A percentile compares a stretch with the other conserved stretches of the same genome.
These are phyloP conservation scores for Limosa lapponica DNA, from an alignment of 2,797 vertebrate genomes.

Conservation along the genomic window DNA sequence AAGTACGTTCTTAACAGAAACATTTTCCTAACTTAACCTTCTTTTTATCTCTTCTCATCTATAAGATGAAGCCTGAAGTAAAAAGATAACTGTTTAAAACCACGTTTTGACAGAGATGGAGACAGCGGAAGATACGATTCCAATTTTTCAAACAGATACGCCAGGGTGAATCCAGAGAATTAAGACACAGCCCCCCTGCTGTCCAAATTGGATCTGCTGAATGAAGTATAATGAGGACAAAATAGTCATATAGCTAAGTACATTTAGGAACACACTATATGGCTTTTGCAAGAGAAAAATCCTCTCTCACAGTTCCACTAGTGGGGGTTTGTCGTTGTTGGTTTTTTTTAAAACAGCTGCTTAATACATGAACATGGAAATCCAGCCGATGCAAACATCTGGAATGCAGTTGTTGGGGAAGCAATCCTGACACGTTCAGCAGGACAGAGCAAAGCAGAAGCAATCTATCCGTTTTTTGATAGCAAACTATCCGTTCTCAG, in stretches of 20 bases:
- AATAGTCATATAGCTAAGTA: neutral
- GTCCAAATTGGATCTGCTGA: neutral
- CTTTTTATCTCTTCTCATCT: neutral
- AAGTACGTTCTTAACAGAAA: neutral
- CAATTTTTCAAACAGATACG: neutral
- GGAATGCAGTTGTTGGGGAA: neutral
- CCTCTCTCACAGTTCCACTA: neutral
- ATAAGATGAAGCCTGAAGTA: neutral
- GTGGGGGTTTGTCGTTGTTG: accelerated
- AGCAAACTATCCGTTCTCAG: neutral
- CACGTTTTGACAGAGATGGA: neutral
- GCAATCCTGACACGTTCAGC: neutral
- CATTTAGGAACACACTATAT: neutral
- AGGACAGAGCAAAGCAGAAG: neutral
- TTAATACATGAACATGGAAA: neutral
- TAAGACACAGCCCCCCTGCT: neutral
- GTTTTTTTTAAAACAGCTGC: neutral
- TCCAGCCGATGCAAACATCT: neutral
- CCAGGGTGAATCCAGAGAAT: neutral
- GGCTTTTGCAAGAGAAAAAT: neutral
- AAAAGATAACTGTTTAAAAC: neutral
- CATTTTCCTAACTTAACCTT: neutral
- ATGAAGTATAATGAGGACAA: neutral
- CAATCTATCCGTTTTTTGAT: no score
- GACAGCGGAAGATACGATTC: neutral